These are phyloP conservation scores for Edolisoma coerulescens DNA, from an alignment of 2,113 vertebrate genomes.

Conservation along the genomic window DNA sequence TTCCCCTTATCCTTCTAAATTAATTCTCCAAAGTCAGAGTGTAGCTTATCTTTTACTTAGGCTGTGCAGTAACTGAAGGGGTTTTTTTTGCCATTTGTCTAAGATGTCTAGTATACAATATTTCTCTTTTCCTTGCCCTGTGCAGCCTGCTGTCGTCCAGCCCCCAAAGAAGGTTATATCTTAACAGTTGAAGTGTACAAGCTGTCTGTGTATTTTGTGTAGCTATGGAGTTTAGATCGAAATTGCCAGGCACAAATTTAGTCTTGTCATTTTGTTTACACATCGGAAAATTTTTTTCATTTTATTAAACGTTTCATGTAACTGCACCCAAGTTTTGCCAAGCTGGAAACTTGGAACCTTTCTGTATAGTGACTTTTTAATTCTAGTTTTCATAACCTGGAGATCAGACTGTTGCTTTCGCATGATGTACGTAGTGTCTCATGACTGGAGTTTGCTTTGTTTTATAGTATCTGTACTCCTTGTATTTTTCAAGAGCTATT, in stretches of 20 bases:
- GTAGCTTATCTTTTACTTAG: slow-evolving; percentile 61
- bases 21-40: slow-evolving; percentile 66
- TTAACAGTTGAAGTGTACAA: slow-evolving; percentile 72
- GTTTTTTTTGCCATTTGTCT: slow-evolving; percentile 36
- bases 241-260: slow-evolving; percentile 79
- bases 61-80: slow-evolving; percentile 51
- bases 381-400: slow-evolving; percentile 83
- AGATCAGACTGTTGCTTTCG: slow-evolving; percentile 87
- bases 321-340: slow-evolving; percentile 80
- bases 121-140: slow-evolving; percentile 67
- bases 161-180: slow-evolving; percentile 62
- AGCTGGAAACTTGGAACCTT: slow-evolving; percentile 77
- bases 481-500: slow-evolving; percentile 90
- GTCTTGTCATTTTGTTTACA: slow-evolving; percentile 83
- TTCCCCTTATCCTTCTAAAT: slow-evolving; percentile 61
- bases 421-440: slow-evolving; percentile 85
- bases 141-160: slow-evolving; percentile 64
- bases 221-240: slow-evolving; percentile 79
- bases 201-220: slow-evolving; percentile 78
- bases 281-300: slow-evolving; percentile 68
- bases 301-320: slow-evolving; percentile 83
- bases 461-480: slow-evolving; percentile 89
- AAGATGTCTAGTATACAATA: slow-evolving; percentile 61
- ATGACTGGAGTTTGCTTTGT: slow-evolving; percentile 87
- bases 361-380: slow-evolving; percentile 85